These are phyloP conservation scores for Ascidia mentula DNA, from an alignment of 23 tunicate genomes.

Conservation along the genomic window DNA sequence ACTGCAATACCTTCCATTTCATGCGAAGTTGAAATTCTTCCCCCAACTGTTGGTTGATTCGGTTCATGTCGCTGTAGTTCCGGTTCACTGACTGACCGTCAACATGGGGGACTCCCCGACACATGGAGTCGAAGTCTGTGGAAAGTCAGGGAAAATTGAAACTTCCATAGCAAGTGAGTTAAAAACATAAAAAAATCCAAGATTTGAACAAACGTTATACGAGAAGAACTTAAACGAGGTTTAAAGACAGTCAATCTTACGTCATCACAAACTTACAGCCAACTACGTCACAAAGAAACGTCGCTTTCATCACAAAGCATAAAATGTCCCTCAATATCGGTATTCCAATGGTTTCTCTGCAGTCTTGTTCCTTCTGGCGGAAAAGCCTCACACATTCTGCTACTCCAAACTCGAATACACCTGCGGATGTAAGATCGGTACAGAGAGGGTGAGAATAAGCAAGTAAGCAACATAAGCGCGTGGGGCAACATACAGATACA, in stretches of 20 bases:
- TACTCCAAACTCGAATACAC: conserved; percentile 44
- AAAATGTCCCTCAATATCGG: conserved; percentile 44
- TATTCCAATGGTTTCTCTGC: conserved; percentile 48
- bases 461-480: too few relatives aligned
- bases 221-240: too few relatives aligned
- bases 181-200: not conserved
- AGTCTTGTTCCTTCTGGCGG: conserved; percentile 31
- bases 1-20: conserved; percentile 80
- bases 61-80: conserved; percentile 35
- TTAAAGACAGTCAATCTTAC: not conserved
- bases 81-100: conserved; percentile 38
- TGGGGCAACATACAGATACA: too few relatives aligned
- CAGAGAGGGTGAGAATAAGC: too few relatives aligned
- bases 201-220: too few relatives aligned
- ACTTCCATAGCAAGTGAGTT: too few relatives aligned
- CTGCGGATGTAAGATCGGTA: conserved; percentile 28
- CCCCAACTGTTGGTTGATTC: conserved; percentile 9
- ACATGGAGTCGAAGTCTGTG: conserved; percentile 51
- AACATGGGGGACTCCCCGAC: conserved; percentile 30
- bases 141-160: too few relatives aligned
- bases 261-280: conserved; percentile 29
- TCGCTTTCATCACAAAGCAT: conserved; percentile 35
- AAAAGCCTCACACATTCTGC: conserved; percentile 44
- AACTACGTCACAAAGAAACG: conserved; percentile 51
- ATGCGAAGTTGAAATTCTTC: conserved; percentile 36